A percentile compares a stretch with the other conserved stretches of the same genome.
Evolutionary conservation across 2,113 vertebrate species (phyloP).

Genomic region (Saimiri boliviensis): DNA sequence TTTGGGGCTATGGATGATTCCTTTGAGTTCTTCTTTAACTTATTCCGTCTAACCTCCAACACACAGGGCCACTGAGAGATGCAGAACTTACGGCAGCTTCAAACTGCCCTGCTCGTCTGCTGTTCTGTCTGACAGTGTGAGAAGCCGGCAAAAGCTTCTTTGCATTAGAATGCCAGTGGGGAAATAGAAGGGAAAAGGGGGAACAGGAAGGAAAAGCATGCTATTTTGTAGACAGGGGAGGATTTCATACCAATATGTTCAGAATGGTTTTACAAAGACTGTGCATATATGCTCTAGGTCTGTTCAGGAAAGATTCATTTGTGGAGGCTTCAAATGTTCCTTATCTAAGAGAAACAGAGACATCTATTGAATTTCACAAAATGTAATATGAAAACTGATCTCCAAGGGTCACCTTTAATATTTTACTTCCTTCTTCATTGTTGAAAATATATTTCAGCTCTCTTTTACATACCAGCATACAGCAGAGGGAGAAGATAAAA

Average conservation of each 20-base stretch:
- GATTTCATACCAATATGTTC: background rate
- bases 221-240: background rate
- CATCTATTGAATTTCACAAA: background rate
- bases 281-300: background rate
- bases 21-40: background rate
- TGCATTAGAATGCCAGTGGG: background rate
- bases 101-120: too few relatives aligned
- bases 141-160: background rate
- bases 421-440: background rate
- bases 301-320: slow-evolving; percentile 36
- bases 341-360: slow-evolving; percentile 56
- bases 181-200: background rate
- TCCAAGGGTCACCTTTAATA: background rate
- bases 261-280: background rate
- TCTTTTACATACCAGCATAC: background rate
- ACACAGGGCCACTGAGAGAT: background rate
- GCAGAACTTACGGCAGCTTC: accelerated
- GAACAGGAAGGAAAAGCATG: background rate
- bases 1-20: background rate
- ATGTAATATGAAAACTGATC: slow-evolving; percentile 41
- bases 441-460: background rate
- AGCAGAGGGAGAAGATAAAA: background rate
- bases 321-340: background rate
- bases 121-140: background rate
- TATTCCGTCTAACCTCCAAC: background rate